Conservation (phyloP, 1,140 invertebrate genomes). For the Cephus cinctus region DNA sequence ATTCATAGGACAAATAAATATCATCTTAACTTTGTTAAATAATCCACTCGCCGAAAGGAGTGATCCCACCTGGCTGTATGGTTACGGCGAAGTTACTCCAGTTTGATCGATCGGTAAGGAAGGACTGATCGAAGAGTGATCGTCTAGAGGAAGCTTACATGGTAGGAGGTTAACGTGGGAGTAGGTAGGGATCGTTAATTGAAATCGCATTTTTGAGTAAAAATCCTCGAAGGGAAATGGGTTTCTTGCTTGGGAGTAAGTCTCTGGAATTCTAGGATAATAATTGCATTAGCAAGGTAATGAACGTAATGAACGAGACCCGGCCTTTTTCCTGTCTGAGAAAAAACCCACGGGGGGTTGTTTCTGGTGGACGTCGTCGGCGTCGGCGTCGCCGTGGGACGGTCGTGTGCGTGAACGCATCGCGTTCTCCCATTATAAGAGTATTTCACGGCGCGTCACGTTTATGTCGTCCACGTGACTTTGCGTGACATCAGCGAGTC, state of each 20-base stretch:
- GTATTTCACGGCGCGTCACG: slow-evolving; percentile 53
- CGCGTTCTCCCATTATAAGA: slow-evolving; percentile 47
- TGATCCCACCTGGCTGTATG: too few relatives aligned
- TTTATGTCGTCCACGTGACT: slow-evolving; percentile 53
- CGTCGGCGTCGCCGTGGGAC: slow-evolving; percentile 24
- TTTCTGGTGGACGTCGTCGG: slow-evolving; percentile 21
- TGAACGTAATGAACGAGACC: slow-evolving; percentile 35
- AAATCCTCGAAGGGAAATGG: slow-evolving; percentile 24
- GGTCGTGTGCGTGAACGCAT: slow-evolving; percentile 45
- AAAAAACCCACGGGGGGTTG: slow-evolving; percentile 21
- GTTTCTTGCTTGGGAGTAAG: too few relatives aligned
- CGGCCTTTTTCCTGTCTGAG: slow-evolving; percentile 14
- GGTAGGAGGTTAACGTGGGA: too few relatives aligned
- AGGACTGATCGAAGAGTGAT: too few relatives aligned
- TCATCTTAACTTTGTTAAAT: too few relatives aligned
- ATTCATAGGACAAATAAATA: too few relatives aligned
- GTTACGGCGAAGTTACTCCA: too few relatives aligned
- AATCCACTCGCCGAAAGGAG: too few relatives aligned
- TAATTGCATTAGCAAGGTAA: slow-evolving; percentile 49
- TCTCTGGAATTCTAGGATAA: slow-evolving; percentile 39
- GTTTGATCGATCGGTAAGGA: too few relatives aligned
- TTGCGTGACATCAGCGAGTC: slow-evolving; percentile 45
- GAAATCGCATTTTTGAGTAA: slow-evolving; percentile 34
- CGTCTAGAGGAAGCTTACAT: too few relatives aligned
- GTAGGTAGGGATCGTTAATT: too few relatives aligned